Evolutionary conservation across 2,113 vertebrate genomes (phyloP), one percentile per base, ranked within the genome.

Genomic region (Scartelaos histophorus): DNA sequence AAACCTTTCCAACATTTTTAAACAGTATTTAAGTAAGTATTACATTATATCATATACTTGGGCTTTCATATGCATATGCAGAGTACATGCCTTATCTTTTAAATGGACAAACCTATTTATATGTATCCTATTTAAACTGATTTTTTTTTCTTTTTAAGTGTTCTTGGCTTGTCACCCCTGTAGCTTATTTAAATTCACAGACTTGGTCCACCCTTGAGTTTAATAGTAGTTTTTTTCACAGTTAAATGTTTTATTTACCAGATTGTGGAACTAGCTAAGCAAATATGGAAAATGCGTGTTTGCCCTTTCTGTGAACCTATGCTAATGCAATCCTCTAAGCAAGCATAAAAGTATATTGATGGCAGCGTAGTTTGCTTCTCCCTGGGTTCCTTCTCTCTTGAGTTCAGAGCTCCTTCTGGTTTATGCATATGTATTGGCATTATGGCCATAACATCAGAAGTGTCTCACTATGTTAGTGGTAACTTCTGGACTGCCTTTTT

Each of bases 331-430:
- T 38, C 34, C 61, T 64, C 61, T 64, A 64, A 64, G 61, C 61
- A 64, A n/a, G 19, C 61, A 64, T 64, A 21, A 64, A 62, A 64
- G 34, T 64, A 10, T 64, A 64, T 35, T 64, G 61, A 64, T 64
- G 61, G 61, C 34, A 64, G 21, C 35, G 21, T 34, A 61, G 61
- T 64, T 64, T 43, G 43, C 34, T 43, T 64, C 61, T 43, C 61
- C 61, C 61, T 21, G 16, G 34, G 34, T 38, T 64, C 17, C 60
- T 64, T 34, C 34, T 13, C 61, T 69, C 24, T 24, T 58, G 11
- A 49, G 58, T 16, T 25, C 25, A 34, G 58, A 3, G 57, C 61
- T 64, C 61, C 61, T 64, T 64, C 34, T 64, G 61, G 61, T 38
- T 64, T 64, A 64, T 61, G 25, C 25, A 34, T 17, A 61, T 61